Evolutionary conservation across 2,888 invertebrate species (phyloP).

Genomic region (Phragmatobia fuliginosa): DNA sequence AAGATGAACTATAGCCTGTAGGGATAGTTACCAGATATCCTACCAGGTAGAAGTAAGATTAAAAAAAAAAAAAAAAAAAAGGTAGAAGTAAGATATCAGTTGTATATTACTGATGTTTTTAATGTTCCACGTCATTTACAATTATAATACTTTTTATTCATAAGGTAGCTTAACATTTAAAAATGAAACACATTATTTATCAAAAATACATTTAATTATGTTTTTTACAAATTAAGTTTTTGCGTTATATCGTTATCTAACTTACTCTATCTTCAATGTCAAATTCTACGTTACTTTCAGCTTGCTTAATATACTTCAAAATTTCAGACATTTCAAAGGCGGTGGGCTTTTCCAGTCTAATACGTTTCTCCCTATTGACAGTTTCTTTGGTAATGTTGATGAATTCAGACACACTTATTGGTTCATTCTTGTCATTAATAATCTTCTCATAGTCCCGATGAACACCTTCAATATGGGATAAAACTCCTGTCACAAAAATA

Average conservation of each 20-base stretch:
- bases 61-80: no score
- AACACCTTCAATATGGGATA: neutral
- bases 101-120: no score
- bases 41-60: no score
- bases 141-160: no score
- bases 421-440: neutral
- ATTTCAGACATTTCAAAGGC: constrained; percentile 4
- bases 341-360: neutral
- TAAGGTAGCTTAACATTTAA: no score
- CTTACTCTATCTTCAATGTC: neutral
- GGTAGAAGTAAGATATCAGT: no score
- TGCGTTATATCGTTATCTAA: neutral
- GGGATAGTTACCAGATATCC: no score
- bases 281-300: neutral
- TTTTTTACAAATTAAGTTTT: no score
- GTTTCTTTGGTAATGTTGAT: neutral
- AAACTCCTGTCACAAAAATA: constrained; percentile 2
- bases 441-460: neutral
- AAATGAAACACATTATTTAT: no score
- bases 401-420: neutral
- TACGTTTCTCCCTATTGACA: constrained; percentile 7
- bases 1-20: no score
- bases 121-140: no score
- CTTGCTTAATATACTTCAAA: neutral
- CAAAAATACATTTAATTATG: no score